Percentiles rank a stretch among this genome's conserved stretches.
Conservation (phyloP, 2,113 vertebrate species). For the Burhinus oedicnemus region DNA sequence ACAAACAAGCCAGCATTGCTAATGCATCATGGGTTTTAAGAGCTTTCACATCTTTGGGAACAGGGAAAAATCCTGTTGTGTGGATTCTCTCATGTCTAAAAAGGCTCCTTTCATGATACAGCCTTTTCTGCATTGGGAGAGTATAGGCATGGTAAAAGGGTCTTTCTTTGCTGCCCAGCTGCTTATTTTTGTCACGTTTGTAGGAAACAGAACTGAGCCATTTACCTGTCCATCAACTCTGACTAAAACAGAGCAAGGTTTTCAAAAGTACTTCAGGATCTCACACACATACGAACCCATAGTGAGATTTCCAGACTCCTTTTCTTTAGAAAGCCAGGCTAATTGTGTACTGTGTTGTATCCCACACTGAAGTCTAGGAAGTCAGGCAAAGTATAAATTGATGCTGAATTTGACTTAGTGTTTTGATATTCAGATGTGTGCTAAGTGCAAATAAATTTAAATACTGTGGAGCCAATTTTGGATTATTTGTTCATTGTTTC, state of each 20-base stretch:
- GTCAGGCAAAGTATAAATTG: background rate
- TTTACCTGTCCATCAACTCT: background rate
- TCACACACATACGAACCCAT: background rate
- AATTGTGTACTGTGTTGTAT: background rate
- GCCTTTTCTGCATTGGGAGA: background rate
- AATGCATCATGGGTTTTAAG: background rate
- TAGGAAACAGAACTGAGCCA: background rate
- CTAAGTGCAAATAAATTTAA: conserved; percentile 1
- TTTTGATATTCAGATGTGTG: background rate
- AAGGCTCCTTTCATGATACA: background rate
- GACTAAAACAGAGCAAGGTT: background rate
- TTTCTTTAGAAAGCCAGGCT: background rate
- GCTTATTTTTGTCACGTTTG: background rate
- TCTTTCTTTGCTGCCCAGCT: background rate
- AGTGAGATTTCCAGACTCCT: background rate
- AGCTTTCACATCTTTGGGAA: background rate
- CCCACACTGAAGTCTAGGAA: background rate
- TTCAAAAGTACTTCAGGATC: background rate
- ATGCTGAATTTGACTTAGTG: background rate
- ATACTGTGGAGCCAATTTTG: background rate
- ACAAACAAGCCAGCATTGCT: background rate
- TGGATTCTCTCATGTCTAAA: background rate
- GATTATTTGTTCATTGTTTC: conserved; percentile 44
- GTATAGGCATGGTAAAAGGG: background rate
- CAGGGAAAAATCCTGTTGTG: background rate